Conservation (phyloP, 2,113 vertebrate species). For the Menidia beryllina region DNA sequence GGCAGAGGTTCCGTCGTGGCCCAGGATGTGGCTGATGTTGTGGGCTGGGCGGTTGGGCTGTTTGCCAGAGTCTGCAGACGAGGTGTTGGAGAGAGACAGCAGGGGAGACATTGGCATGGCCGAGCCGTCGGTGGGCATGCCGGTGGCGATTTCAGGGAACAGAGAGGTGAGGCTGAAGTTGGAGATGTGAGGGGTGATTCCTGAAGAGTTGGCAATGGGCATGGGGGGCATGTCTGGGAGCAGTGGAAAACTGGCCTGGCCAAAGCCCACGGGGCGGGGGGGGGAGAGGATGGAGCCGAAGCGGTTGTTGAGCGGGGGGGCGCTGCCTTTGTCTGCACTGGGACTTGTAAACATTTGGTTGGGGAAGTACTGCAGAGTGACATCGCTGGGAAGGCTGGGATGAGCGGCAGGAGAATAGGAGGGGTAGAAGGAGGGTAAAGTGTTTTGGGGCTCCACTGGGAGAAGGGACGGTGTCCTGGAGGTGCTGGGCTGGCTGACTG, state of each 20-base stretch:
- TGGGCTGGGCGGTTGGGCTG: constrained; percentile 97
- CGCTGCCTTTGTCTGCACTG: constrained; percentile 89
- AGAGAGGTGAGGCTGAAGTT: constrained; percentile 98
- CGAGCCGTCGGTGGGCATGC: constrained; percentile 93
- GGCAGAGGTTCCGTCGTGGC: constrained; percentile 96
- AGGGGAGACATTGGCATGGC: constrained; percentile 95
- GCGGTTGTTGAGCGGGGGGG: constrained; percentile 91
- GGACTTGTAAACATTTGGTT: constrained; percentile 99
- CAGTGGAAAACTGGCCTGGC: constrained; percentile 94
- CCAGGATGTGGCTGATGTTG: constrained; percentile 99
- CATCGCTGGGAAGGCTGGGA: constrained; percentile 94
- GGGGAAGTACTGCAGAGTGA: constrained; percentile 95
- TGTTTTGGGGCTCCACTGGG: constrained; percentile 95
- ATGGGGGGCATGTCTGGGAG: constrained; percentile 96
- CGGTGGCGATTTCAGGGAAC: constrained; percentile 96
- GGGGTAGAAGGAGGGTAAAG: constrained; percentile 94
- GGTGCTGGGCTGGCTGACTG: constrained; percentile 90
- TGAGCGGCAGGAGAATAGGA: constrained; percentile 98
- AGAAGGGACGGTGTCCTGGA: constrained; percentile 92
- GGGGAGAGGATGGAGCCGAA: constrained; percentile 99
- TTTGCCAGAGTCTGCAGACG: constrained; percentile 93
- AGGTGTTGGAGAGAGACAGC: constrained; percentile 93
- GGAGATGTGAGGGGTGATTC: constrained; percentile 90
- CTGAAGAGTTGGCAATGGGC: constrained; percentile 92
- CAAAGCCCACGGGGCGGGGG: constrained; percentile 94